Conservation (phyloP, 2,888 invertebrate species). For the Aporophyla nigra region DNA sequence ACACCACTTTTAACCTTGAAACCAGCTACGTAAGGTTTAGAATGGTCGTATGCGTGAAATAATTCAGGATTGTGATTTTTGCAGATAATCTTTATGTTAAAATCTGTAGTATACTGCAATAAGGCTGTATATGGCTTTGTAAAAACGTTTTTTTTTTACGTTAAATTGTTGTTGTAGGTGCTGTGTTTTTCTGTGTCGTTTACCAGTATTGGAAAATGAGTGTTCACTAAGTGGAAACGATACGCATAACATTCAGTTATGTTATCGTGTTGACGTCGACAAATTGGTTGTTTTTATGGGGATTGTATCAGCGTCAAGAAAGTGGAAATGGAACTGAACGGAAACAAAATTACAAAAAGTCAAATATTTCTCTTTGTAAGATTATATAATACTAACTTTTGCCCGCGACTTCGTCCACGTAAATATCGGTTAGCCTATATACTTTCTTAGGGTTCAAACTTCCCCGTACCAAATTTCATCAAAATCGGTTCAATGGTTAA, state of each 20-base stretch:
- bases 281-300: slow-evolving; percentile 24
- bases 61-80: slow-evolving; percentile 67
- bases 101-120: slow-evolving; percentile 67
- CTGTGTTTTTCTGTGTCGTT: slow-evolving; percentile 38
- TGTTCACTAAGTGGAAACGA: slow-evolving; percentile 24
- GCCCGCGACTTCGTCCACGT: no score
- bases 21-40: neutral
- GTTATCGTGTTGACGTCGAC: neutral
- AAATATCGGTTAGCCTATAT: no score
- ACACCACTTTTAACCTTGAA: slow-evolving; percentile 38
- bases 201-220: slow-evolving; percentile 20
- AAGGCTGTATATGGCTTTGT: slow-evolving; percentile 56
- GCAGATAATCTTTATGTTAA: slow-evolving; percentile 70
- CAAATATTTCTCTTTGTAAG: no score
- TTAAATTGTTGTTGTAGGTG: slow-evolving; percentile 40
- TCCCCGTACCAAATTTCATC: no score
- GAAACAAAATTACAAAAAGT: no score
- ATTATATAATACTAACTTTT: neutral
- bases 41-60: neutral
- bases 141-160: slow-evolving; percentile 57
- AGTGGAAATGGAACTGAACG: neutral
- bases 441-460: no score
- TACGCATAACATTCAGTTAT: slow-evolving; percentile 21
- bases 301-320: neutral
- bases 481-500: no score